These are phyloP conservation scores for Sitobion miscanthi DNA, from an alignment of 1,140 invertebrate genomes.

Conservation along the genomic window DNA sequence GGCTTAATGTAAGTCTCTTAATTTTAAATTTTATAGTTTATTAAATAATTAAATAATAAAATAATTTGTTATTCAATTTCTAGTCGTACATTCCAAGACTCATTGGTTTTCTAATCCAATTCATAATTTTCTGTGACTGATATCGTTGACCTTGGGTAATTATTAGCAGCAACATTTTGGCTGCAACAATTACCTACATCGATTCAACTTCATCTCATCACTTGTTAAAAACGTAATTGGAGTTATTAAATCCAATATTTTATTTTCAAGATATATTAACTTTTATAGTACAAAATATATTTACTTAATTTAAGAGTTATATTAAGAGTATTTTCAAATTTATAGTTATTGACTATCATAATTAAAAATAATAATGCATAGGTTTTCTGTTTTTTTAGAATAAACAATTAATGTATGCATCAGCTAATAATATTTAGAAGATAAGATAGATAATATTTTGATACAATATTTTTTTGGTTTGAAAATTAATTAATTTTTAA, in stretches of 20 bases:
- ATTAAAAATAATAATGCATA: not conserved
- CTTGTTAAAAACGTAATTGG: not conserved
- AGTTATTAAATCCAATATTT: not conserved
- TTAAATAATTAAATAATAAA: not conserved
- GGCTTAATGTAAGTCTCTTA: constrained; percentile 78
- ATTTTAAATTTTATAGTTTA: not conserved
- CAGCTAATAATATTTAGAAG: not conserved
- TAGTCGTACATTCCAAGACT: not conserved
- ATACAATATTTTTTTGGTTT: not conserved
- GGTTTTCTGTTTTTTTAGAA: not conserved
- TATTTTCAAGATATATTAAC: not conserved
- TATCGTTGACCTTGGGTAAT: not conserved
- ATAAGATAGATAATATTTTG: not conserved
- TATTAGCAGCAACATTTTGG: not conserved
- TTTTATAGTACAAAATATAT: constrained; percentile 6
- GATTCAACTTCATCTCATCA: not conserved
- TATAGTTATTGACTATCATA: too few relatives aligned
- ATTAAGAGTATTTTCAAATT: not conserved
- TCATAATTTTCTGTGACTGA: not conserved
- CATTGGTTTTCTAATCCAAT: not conserved
- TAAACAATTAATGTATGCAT: not conserved
- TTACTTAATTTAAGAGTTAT: not conserved
- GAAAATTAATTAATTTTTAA: not conserved
- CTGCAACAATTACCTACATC: not conserved
- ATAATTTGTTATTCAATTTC: not conserved